Base-by-base conservation (phyloP, 1,140 invertebrate genomes). In the Caenorhabditis latens region DNA sequence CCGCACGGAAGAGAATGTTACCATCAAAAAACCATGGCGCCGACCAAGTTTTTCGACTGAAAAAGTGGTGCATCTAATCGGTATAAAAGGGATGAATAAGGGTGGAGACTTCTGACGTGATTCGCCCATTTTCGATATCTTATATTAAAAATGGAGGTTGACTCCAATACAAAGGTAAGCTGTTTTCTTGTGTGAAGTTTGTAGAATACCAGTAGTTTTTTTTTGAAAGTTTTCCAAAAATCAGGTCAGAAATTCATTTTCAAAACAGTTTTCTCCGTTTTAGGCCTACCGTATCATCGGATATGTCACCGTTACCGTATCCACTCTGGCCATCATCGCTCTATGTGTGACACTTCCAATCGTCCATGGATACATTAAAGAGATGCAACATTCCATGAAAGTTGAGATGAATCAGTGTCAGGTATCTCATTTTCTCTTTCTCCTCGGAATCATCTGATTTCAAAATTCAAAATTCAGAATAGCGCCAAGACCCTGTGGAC, bases 281-380 rank as follows among this genome's bases (percentile, higher is more conserved):
- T 50, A 85, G 84, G 84, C 84, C 13, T 75, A 71, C 24, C 84
- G 84, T 40, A 42, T 85, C 40, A 67, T 85, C 24, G 84, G 84
- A 9, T 85, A 85, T n/a, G 84, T 79, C 2, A 67, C 84, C 9
- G 63, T 67, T 57, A 67, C 53, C 19, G 46, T 79, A 40, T 53
- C 63, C 21, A 79, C 84, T 4, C 19, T 85, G 53, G 84, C 84
- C 19, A 50, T 85, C n/a, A 50, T 85, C 19, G 63, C 84, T 6
- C 84, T 85, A n/a, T 85, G 84, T 50, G 67, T 85, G 9, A 85
- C 84, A n/a, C 84, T 85, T 40, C 84, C 84, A 55, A 71, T 85
- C 21, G 84, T 85, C 32, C 67, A 75, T 24, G 50, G 67, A 32
- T 85, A 85, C 55, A 67, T 85, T n/a, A 63, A 53, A 14, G 63